Percentiles rank a stretch among this genome's conserved stretches.
phyloP scores from a whole-genome alignment of 2,888 invertebrate species.

The Alloplasta piceator region DNA sequence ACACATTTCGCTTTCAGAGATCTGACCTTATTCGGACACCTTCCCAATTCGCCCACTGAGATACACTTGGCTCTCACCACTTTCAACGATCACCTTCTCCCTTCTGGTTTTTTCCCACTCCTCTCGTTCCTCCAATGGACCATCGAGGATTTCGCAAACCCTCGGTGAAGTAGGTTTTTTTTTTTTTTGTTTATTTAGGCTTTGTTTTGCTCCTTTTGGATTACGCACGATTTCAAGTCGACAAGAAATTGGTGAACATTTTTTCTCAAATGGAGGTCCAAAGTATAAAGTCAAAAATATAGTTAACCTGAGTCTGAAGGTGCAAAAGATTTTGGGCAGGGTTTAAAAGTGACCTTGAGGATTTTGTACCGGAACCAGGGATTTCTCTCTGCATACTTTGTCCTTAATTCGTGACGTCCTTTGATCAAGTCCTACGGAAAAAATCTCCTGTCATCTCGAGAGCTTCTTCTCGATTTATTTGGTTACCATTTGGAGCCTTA shows the following conservation, averaged over 20 bases:
- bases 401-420: too few species aligned
- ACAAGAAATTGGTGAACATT: neutral
- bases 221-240: neutral
- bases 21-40: slow-evolving; percentile 82
- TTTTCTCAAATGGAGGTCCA: neutral
- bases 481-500: slow-evolving; percentile 1
- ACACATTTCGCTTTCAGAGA: slow-evolving; percentile 71
- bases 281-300: too few species aligned
- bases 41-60: slow-evolving; percentile 78
- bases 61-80: slow-evolving; percentile 58
- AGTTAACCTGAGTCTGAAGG: too few species aligned
- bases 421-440: too few species aligned
- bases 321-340: too few species aligned
- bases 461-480: slow-evolving; percentile 2
- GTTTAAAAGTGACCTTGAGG: too few species aligned
- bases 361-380: too few species aligned
- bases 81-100: slow-evolving; percentile 28
- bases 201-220: neutral
- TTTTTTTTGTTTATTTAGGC: slow-evolving; percentile 2
- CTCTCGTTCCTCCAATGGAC: slow-evolving; percentile 18
- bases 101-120: neutral
- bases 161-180: slow-evolving; percentile 60
- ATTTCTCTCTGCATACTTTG: too few species aligned
- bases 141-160: slow-evolving; percentile 63
- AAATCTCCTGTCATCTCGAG: too few species aligned